Conservation (phyloP, 2,797 vertebrate species). For the Gobionotothen gibberifrons region DNA sequence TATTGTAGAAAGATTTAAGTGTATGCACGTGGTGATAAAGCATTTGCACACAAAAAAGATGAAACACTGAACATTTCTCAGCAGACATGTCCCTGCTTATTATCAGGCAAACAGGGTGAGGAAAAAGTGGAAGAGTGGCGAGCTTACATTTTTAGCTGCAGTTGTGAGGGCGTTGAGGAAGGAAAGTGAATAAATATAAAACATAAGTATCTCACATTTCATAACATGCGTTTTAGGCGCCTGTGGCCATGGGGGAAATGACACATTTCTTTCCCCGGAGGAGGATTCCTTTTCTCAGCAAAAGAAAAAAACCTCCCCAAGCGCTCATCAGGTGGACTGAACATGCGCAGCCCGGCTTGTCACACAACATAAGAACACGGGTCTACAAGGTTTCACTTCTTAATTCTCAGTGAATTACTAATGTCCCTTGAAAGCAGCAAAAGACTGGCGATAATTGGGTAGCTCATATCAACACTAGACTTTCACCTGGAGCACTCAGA, state of each 20-base stretch:
- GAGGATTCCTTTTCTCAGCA: slow-evolving; percentile 56
- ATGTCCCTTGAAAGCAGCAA: slow-evolving; percentile 56
- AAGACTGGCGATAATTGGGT: slow-evolving; percentile 37
- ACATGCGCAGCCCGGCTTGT: slow-evolving; percentile 47
- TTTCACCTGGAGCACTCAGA: slow-evolving; percentile 45
- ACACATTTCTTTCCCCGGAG: slow-evolving; percentile 51
- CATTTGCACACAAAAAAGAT: slow-evolving; percentile 49
- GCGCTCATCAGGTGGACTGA: slow-evolving; percentile 58
- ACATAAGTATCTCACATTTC: slow-evolving; percentile 39
- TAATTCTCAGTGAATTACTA: slow-evolving; percentile 55
- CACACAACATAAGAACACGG: slow-evolving; percentile 59
- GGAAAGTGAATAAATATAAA: slow-evolving; percentile 40
- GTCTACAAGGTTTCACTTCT: slow-evolving; percentile 70
- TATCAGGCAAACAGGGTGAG: slow-evolving; percentile 52
- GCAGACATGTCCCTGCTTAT: slow-evolving; percentile 45
- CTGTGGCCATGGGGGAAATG: slow-evolving; percentile 65
- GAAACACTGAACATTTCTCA: slow-evolving; percentile 48
- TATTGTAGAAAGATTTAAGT: slow-evolving; percentile 46
- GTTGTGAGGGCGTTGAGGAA: slow-evolving; percentile 21
- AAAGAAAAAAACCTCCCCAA: slow-evolving; percentile 33
- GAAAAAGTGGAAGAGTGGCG: slow-evolving; percentile 31
- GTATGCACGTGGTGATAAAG: slow-evolving; percentile 28
- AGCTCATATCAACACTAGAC: slow-evolving; percentile 30
- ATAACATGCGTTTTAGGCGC: slow-evolving; percentile 28
- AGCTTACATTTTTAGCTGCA: slow-evolving; percentile 25